These are phyloP conservation scores for Leptinotarsa undecemlineata DNA, from an alignment of 1,140 invertebrate species.

Conservation along the genomic window DNA sequence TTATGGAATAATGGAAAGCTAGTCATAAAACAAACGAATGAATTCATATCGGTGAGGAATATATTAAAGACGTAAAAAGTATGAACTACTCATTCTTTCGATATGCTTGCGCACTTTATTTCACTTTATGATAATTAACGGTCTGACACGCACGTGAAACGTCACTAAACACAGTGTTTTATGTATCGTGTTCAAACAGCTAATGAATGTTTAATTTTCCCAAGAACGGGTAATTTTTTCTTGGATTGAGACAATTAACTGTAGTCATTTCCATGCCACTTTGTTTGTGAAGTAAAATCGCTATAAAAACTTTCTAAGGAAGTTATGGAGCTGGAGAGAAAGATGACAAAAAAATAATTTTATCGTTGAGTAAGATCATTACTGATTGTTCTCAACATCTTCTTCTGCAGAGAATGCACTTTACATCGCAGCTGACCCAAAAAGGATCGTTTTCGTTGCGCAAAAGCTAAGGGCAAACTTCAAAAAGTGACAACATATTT, in stretches of 20 bases:
- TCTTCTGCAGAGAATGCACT: no score
- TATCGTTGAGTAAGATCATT: no score
- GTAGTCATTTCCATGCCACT: background rate
- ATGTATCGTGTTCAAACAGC: constrained; percentile 12
- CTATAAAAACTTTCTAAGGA: no score
- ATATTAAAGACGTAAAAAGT: background rate
- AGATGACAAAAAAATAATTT: no score
- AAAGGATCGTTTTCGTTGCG: no score
- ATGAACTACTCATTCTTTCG: background rate
- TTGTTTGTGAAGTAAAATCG: background rate
- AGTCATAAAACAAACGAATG: no score
- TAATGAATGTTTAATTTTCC: constrained; percentile 17
- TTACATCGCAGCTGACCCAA: no score
- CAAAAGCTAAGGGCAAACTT: no score
- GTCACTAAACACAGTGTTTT: constrained; percentile 10
- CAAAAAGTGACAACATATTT: no score
- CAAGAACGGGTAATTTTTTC: background rate
- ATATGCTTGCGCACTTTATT: background rate
- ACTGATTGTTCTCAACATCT: no score
- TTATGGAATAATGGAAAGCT: no score
- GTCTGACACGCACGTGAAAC: background rate
- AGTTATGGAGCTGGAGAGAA: no score
- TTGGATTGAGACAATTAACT: background rate
- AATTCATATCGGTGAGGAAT: background rate
- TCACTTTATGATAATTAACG: constrained; percentile 16